Conservation (phyloP, 1,140 invertebrate species). For the Phymastichus coffea region DNA sequence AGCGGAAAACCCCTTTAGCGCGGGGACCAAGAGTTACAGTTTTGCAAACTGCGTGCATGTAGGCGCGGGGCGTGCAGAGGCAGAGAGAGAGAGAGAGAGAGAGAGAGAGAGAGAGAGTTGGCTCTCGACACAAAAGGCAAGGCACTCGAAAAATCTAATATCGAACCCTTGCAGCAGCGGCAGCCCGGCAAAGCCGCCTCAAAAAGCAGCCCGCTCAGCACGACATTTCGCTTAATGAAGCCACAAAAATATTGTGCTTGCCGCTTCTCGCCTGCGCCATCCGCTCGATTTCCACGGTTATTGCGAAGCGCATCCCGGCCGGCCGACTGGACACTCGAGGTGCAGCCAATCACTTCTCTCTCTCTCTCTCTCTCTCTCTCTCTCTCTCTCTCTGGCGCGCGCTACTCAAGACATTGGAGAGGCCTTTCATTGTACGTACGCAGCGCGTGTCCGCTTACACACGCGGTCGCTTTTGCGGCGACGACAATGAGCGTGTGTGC, state of each 20-base stretch:
- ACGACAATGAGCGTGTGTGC: constrained; percentile 36
- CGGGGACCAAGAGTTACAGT: too few relatives aligned
- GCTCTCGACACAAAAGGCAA: constrained; percentile 4
- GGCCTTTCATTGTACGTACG: too few relatives aligned
- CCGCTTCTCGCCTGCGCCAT: background rate
- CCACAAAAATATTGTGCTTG: constrained; percentile 24
- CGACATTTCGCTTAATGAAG: constrained; percentile 16
- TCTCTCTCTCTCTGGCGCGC: background rate
- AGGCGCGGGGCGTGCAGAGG: too few relatives aligned
- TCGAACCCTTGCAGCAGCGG: background rate
- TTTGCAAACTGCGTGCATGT: too few relatives aligned
- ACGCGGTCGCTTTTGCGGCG: constrained; percentile 41
- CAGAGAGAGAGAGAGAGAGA: too few relatives aligned
- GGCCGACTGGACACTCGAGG: background rate
- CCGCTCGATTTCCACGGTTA: background rate
- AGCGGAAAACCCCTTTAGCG: too few relatives aligned
- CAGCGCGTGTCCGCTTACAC: constrained; percentile 44
- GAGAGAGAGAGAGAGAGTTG: too few relatives aligned
- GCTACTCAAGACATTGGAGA: background rate
- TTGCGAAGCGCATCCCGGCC: too few relatives aligned
- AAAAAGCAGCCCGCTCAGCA: constrained; percentile 4
- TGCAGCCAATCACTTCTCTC: background rate
- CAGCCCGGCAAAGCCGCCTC: background rate
- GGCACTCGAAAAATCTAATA: constrained; percentile 28
- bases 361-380: background rate